phyloP scores from a whole-genome alignment of 2,888 invertebrate species.

The Halictus ligatus region DNA sequence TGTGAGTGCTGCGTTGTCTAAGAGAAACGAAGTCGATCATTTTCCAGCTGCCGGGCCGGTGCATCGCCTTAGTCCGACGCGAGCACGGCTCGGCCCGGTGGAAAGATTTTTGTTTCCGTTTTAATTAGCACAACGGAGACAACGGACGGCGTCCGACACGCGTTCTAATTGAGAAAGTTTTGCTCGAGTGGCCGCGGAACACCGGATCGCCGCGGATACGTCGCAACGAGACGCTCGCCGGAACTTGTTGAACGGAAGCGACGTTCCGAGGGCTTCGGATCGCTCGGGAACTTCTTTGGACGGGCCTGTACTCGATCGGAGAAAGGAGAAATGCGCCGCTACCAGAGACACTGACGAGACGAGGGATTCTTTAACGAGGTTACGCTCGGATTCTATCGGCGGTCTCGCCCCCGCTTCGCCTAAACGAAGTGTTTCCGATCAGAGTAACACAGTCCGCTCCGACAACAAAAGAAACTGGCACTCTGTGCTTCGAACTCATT shows the following conservation, averaged over 20 bases:
- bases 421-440: background rate
- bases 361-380: constrained; percentile 1
- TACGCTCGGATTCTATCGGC: background rate
- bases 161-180: constrained; percentile 60
- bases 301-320: background rate
- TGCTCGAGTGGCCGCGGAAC: constrained; percentile 19
- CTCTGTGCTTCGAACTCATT: background rate
- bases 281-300: background rate
- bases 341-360: background rate
- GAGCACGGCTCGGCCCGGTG: background rate
- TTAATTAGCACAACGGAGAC: constrained; percentile 45
- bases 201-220: constrained; percentile 34
- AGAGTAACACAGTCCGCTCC: background rate
- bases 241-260: constrained; percentile 6
- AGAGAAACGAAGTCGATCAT: background rate
- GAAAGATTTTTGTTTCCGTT: constrained; percentile 51
- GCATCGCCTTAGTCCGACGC: constrained; percentile 4
- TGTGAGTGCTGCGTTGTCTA: background rate
- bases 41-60: background rate
- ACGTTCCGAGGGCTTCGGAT: background rate
- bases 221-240: background rate
- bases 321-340: background rate
- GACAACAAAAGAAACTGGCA: background rate
- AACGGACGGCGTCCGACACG: constrained; percentile 30
- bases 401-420: background rate